A percentile compares a stretch with the other conserved stretches of the same genome.
phyloP scores from a whole-genome alignment of 2,888 invertebrate genomes.

The Watsonalla cultraria region DNA sequence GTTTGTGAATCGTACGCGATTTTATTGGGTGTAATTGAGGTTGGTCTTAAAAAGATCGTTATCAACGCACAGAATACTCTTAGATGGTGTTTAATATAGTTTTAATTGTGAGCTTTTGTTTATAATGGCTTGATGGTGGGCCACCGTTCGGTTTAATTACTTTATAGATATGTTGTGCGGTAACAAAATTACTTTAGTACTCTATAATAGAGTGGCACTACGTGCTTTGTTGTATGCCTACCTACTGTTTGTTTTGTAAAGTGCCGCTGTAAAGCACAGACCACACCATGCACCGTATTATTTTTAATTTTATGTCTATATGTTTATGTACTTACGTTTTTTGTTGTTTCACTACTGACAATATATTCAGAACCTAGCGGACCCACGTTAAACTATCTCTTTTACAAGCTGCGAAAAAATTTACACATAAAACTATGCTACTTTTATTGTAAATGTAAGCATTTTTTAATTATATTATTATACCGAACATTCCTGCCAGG shows the following conservation, averaged over 20 bases:
- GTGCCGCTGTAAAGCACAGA: constrained; percentile 22
- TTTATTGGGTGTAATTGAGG: constrained; percentile 37
- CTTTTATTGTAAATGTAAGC: no score
- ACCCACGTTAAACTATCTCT: no score
- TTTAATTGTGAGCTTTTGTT: constrained; percentile 59
- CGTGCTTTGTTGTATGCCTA: constrained; percentile 26
- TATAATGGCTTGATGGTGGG: constrained; percentile 52
- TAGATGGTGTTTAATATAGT: constrained; percentile 56
- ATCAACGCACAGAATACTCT: constrained; percentile 42
- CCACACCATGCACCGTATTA: constrained; percentile 14
- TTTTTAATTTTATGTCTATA: neutral
- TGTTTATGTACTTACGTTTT: neutral
- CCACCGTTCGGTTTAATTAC: constrained; percentile 45
- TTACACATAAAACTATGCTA: no score
- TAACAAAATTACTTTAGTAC: constrained; percentile 41
- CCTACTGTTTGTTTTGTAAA: constrained; percentile 39
- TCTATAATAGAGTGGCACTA: constrained; percentile 32
- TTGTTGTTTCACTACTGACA: neutral
- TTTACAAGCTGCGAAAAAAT: no score
- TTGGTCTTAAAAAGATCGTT: constrained; percentile 39
- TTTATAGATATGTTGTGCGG: constrained; percentile 43
- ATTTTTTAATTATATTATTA: no score
- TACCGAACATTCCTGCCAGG: no score
- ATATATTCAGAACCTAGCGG: no score
- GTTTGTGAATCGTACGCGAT: constrained; percentile 10